Evolutionary conservation across 2,113 vertebrate genomes (phyloP).

Genomic region (Rhabdornis inornatus): DNA sequence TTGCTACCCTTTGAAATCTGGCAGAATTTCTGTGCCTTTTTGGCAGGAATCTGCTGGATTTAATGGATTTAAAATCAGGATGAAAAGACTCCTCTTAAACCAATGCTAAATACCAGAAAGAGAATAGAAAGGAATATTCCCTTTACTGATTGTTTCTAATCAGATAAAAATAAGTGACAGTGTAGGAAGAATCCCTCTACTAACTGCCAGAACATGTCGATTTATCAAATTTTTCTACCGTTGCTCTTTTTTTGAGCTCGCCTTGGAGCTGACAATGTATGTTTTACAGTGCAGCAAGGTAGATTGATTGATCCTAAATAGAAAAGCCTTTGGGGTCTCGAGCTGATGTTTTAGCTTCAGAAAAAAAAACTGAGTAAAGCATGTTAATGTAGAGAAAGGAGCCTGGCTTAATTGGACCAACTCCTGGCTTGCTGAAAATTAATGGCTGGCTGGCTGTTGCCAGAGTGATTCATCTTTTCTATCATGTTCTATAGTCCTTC

Average conservation of each 20-base stretch:
- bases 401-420: conserved; percentile 58
- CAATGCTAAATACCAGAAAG: neutral
- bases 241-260: conserved; percentile 51
- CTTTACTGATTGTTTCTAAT: conserved; percentile 51
- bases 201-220: conserved; percentile 50
- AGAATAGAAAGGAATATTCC: conserved; percentile 12
- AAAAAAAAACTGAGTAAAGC: conserved; percentile 41
- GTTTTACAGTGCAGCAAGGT: conserved; percentile 61
- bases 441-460: conserved; percentile 62
- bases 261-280: conserved; percentile 47
- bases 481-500: conserved; percentile 51
- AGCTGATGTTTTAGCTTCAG: conserved; percentile 43
- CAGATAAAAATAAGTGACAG: conserved; percentile 56
- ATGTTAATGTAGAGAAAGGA: conserved; percentile 62
- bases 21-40: neutral
- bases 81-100: neutral
- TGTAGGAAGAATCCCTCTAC: conserved; percentile 49
- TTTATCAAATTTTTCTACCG: conserved; percentile 56
- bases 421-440: conserved; percentile 67
- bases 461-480: conserved; percentile 66
- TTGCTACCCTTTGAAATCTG: neutral
- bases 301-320: conserved; percentile 69
- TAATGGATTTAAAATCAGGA: neutral
- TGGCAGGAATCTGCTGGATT: neutral
- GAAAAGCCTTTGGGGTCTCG: conserved; percentile 56